Base-by-base conservation (phyloP, 2,888 invertebrate species). In the Operophtera brumata region DNA sequence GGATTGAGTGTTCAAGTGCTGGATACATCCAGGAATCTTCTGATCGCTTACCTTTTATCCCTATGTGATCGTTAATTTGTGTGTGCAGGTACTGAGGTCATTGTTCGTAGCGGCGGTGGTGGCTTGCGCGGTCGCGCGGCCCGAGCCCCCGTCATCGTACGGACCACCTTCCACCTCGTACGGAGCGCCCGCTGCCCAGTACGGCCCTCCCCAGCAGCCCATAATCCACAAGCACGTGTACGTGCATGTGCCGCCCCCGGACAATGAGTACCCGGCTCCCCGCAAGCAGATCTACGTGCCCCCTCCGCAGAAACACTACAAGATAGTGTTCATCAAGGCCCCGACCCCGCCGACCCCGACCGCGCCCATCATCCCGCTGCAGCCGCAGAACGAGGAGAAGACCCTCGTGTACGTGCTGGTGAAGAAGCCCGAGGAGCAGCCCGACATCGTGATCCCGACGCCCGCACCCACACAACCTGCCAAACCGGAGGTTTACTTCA, bases 401-500 rank as follows among this genome's bases (percentile, higher is more conserved):
- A 96, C 96, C 6, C 91, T 96, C 64, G 96, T 96, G 57, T 96
- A 96, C 84, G 96, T 96, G 46, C 84, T 96, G 81, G 96, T 96
- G 58, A 96, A 96, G 93, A 96, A 96, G 80, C 96, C 96, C 10
- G 96, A 96, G 79, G 95, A 95, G 64, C 94, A 94, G 69, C 95
- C 95, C 46, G 95, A 95, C 54, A 92, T 96, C 59, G 91, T 93
- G 40, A 93, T 96, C 64, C 96, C 96, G 1, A 94, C 95, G 9
- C 94, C 95, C 2, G 93, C 94, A 41, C 95, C 96, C 39, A 96
- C 96, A 34, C 96, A 96, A 75, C 96, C 96, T 42, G 94, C 95
- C 91, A 96, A 96, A 81, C 96, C 96, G 6, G 96, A 96, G 90
- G 96, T 96, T 48, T 96, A 96, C 91, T 96, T 96, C 91, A 96